Evolutionary conservation across 2,797 vertebrate genomes (phyloP).

Genomic region (Chelon auratus): DNA sequence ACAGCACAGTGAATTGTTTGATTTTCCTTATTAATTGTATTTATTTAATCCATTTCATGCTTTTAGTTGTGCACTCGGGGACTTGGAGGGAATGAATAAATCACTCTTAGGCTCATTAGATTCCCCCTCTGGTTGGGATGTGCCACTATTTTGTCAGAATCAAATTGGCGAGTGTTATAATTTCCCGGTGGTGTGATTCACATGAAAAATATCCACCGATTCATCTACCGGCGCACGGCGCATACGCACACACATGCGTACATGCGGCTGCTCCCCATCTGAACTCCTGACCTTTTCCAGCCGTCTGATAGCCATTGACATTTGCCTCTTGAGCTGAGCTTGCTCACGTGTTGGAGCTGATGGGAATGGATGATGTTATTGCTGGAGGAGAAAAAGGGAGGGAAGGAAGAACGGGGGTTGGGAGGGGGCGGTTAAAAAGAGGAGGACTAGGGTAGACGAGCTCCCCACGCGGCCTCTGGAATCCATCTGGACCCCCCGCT

Average conservation of each 20-base stretch:
- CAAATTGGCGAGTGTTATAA: conserved; percentile 75
- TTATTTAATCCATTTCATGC: conserved; percentile 90
- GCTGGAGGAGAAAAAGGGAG: conserved; percentile 69
- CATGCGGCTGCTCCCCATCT: conserved; percentile 68
- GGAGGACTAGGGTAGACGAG: conserved; percentile 49
- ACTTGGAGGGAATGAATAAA: conserved; percentile 85
- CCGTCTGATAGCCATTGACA: conserved; percentile 84
- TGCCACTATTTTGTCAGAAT: conserved; percentile 81
- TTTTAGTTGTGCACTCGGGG: conserved; percentile 86
- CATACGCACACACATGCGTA: conserved; percentile 4
- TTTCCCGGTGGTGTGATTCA: conserved; percentile 79
- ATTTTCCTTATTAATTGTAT: conserved; percentile 89
- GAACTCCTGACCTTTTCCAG: conserved; percentile 86
- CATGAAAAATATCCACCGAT: conserved; percentile 73
- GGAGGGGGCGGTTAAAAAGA: conserved; percentile 17
- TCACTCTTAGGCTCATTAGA: conserved; percentile 87
- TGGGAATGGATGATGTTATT: conserved; percentile 82
- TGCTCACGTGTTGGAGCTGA: conserved; percentile 79
- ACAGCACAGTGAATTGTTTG: conserved; percentile 86
- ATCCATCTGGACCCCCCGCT: conserved; percentile 75
- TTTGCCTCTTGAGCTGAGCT: conserved; percentile 82
- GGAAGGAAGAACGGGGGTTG: conserved; percentile 31
- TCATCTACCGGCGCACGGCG: conserved; percentile 49
- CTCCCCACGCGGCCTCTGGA: conserved; percentile 58
- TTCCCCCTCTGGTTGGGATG: conserved; percentile 83